Evolutionary conservation across 2,113 vertebrate species (phyloP).

Genomic region (Perca fluviatilis): DNA sequence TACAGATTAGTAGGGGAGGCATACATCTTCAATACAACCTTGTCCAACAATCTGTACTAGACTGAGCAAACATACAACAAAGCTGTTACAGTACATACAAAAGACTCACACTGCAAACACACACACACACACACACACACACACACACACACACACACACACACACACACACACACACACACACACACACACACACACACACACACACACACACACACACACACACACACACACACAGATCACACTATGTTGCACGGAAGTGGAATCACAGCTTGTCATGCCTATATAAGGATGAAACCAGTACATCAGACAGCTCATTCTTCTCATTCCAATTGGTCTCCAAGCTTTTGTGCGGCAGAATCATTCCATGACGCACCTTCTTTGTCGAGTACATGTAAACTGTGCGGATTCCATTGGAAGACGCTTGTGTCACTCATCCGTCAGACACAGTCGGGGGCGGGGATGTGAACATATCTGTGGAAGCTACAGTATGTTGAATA

Average conservation of each 20-base stretch:
- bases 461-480: conserved; percentile 16
- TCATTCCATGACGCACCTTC: conserved; percentile 73
- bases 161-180: not conserved
- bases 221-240: not conserved
- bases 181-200: too few relatives aligned
- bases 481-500: conserved; percentile 43
- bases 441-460: conserved; percentile 32
- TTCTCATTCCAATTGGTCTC: conserved; percentile 65
- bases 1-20: too few relatives aligned
- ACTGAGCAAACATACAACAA: conserved; percentile 29
- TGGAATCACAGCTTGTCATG: conserved; percentile 57
- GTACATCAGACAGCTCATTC: conserved; percentile 58
- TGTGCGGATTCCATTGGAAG: conserved; percentile 63
- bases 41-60: conserved; percentile 3
- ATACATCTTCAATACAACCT: conserved; percentile 1
- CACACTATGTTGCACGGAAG: conserved; percentile 4
- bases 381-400: conserved; percentile 33
- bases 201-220: conserved; percentile 2
- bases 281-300: conserved; percentile 76
- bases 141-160: conserved; percentile 3
- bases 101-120: conserved; percentile 27
- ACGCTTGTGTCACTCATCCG: conserved; percentile 52
- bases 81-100: conserved; percentile 8
- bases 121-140: too few relatives aligned
- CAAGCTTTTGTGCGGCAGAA: conserved; percentile 63